Evolutionary conservation across 2,888 invertebrate species (phyloP).

Genomic region (Synergus japonicus): DNA sequence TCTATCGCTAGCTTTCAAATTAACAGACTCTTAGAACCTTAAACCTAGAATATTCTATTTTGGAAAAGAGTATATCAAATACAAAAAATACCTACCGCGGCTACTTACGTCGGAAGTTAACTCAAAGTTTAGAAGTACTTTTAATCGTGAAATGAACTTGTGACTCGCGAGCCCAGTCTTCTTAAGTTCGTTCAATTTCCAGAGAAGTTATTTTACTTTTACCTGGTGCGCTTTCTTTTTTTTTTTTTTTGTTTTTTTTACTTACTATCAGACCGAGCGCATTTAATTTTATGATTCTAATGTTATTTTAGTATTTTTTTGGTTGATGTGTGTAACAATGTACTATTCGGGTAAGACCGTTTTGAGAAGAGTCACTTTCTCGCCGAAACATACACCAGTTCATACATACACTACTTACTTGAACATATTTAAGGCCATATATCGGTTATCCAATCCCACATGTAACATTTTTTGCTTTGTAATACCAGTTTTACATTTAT

Average conservation of each 20-base stretch:
- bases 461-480: too few relatives aligned
- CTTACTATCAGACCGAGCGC: constrained; percentile 72
- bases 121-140: constrained; percentile 76
- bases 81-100: constrained; percentile 82
- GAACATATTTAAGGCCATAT: background rate
- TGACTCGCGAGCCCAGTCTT: constrained; percentile 62
- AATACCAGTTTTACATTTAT: too few relatives aligned
- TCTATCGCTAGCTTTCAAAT: constrained; percentile 1
- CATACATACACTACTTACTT: constrained; percentile 19
- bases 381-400: constrained; percentile 2
- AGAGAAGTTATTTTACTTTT: constrained; percentile 73
- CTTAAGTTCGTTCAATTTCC: constrained; percentile 72
- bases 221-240: constrained; percentile 73
- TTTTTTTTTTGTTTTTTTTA: background rate
- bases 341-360: constrained; percentile 9
- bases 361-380: background rate
- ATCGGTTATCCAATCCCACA: background rate
- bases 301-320: constrained; percentile 27
- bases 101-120: constrained; percentile 80
- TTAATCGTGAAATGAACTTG: constrained; percentile 75
- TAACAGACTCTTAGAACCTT: constrained; percentile 62
- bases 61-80: constrained; percentile 72
- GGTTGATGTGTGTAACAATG: background rate
- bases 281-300: constrained; percentile 50
- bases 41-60: constrained; percentile 69